phyloP scores from a whole-genome alignment of 2,113 vertebrate species.

The Nothobranchius kuhntae region DNA sequence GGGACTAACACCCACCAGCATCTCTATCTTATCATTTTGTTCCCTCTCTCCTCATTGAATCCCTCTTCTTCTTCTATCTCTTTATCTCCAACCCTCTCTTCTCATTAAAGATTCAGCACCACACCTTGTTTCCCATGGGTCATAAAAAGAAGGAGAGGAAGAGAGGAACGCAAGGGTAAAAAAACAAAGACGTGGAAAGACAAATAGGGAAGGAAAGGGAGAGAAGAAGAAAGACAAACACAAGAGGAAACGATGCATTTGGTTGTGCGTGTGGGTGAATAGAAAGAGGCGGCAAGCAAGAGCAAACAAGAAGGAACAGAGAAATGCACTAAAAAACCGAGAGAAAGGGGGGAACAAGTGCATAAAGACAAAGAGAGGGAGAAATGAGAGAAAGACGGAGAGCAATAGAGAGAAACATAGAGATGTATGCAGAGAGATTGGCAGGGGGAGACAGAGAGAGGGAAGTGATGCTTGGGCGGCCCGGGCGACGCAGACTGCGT shows the following conservation, averaged over 20 bases:
- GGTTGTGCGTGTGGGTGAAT: conserved; percentile 12
- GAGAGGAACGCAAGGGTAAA: conserved; percentile 35
- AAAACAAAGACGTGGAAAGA: conserved; percentile 33
- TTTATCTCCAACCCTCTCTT: conserved; percentile 33
- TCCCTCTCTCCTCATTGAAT: conserved; percentile 35
- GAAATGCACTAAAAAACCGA: conserved; percentile 27
- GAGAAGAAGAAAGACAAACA: conserved; percentile 20
- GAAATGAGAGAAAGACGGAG: conserved; percentile 28
- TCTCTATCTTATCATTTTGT: conserved; percentile 36
- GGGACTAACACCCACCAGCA: conserved; percentile 16
- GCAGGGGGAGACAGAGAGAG: conserved; percentile 51
- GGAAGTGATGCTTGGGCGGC: conserved; percentile 71
- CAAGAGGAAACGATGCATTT: conserved; percentile 29
- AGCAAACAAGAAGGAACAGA: conserved; percentile 40
- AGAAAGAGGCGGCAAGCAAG: conserved; percentile 23
- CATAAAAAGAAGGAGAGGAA: conserved; percentile 75
- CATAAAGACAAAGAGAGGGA: conserved; percentile 44
- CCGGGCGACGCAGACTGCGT: conserved; percentile 79
- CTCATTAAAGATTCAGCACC: conserved; percentile 86
- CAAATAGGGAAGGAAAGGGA: not conserved
- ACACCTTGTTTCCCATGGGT: conserved; percentile 81
- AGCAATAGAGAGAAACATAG: conserved; percentile 50
- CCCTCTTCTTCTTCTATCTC: conserved; percentile 20
- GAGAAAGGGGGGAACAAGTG: conserved; percentile 43
- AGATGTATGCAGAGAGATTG: conserved; percentile 59